Percentiles rank a stretch among this genome's conserved stretches.
Conservation (phyloP, 2,797 vertebrate species). For the Phylloscopus collybita region DNA sequence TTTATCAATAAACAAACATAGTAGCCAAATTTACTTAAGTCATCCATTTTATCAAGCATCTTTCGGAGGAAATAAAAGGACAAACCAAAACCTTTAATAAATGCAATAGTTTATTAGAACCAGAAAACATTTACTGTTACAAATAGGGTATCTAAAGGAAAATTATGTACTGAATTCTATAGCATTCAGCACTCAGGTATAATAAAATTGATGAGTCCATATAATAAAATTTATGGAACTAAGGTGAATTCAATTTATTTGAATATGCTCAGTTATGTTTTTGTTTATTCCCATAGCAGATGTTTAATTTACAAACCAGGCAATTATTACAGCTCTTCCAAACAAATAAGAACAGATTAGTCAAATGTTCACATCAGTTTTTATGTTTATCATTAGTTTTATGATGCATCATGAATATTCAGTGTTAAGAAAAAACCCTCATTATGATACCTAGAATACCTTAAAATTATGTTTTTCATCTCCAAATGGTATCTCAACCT, state of each 20-base stretch:
- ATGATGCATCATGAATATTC: slow-evolving; percentile 82
- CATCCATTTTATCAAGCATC: not conserved
- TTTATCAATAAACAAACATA: not conserved
- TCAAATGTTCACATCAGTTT: slow-evolving; percentile 83
- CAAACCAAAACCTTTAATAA: not conserved
- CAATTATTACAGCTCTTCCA: slow-evolving; percentile 81
- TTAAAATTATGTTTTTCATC: slow-evolving; percentile 74
- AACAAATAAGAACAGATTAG: slow-evolving; percentile 87
- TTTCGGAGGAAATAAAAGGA: not conserved
- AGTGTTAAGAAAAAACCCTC: slow-evolving; percentile 72
- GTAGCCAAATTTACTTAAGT: not conserved
- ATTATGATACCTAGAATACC: slow-evolving; percentile 80
- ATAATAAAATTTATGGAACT: slow-evolving; percentile 82
- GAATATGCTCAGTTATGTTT: slow-evolving; percentile 81
- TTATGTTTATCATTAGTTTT: slow-evolving; percentile 86
- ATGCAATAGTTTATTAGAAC: slow-evolving; percentile 31
- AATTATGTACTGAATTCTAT: slow-evolving; percentile 40
- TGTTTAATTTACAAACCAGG: slow-evolving; percentile 85
- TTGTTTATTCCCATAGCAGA: slow-evolving; percentile 85
- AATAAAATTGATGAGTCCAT: slow-evolving; percentile 79
- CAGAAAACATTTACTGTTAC: slow-evolving; percentile 48
- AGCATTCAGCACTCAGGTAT: slow-evolving; percentile 55
- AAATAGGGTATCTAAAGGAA: slow-evolving; percentile 51
- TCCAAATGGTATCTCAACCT: slow-evolving; percentile 53
- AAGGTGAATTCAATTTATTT: slow-evolving; percentile 83